Base-by-base conservation (phyloP, 1,140 invertebrate genomes). In the Frieseomelitta varia region DNA sequence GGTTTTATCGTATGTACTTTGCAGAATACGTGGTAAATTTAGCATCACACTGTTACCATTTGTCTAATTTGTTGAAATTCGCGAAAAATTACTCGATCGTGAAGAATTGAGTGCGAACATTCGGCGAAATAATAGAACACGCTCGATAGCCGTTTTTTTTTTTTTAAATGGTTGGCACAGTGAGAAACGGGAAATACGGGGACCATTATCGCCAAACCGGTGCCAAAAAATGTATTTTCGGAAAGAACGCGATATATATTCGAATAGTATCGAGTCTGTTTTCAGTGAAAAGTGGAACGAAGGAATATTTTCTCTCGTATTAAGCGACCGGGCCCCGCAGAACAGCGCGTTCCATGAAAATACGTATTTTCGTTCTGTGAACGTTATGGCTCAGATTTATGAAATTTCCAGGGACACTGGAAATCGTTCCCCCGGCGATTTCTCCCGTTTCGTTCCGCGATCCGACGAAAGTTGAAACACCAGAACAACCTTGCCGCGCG, bases 161-260 rank as follows among this genome's bases (percentile, higher is more conserved):
- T 6, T 30, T 30, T 30, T 30, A 30, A 30, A 39, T 6, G 17
- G 4, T 68, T 34, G 19, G 19, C 19, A 24, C 17, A 15, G 27
- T 4, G 15, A 11, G 47, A 63, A 58, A 11, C 39, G 47, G 30
- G 30, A 2, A 56, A n/a, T n/a, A n/a, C n/a, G n/a, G n/a, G n/a
- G n/a, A n/a, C n/a, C n/a, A 55, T 63, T 19, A 27, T n/a, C 63
- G n/a, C 8, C 39, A 47, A 8, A 1, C 10, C 30, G 30, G 17
- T 12, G 34, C n/a, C 24, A 47, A 47, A 80, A 80, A 80, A 72
- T 63, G 17, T 71, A n/a, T 80, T 80, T 80, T 71, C 65, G 51
- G 69, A 79, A 55, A 69, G 63, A 14, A 68, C 30, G 2, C n/a
- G n/a, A 39, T 39, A 4, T 39, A 39, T 6, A 39, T 39, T 39